Conservation (phyloP, 2,797 vertebrate species). For the Novumbra hubbsi region DNA sequence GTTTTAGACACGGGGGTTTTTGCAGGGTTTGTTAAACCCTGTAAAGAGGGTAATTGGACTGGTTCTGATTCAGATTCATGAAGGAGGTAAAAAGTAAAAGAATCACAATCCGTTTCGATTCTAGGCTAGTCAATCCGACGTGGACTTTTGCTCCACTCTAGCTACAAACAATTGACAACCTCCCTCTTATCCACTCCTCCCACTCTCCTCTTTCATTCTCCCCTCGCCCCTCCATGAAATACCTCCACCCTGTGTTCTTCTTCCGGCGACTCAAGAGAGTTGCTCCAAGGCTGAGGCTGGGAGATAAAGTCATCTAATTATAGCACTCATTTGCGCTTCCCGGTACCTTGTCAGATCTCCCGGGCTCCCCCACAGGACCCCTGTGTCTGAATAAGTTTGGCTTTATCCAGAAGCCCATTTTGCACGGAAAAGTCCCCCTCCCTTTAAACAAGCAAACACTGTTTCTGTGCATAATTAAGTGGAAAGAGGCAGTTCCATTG, state of each 20-base stretch:
- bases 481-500: constrained; percentile 26
- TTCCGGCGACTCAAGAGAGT: background rate
- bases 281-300: constrained; percentile 22
- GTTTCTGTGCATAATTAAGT: constrained; percentile 27
- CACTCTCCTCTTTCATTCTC: background rate
- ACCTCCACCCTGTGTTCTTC: background rate
- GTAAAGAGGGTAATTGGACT: background rate
- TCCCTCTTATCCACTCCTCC: background rate
- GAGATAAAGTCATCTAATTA: constrained; percentile 55
- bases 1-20: background rate
- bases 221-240: background rate
- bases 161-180: background rate
- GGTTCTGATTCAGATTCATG: background rate
- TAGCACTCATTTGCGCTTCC: constrained; percentile 39
- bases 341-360: constrained; percentile 40
- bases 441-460: background rate
- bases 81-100: background rate
- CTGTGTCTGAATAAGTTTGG: constrained; percentile 29
- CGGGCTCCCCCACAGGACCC: constrained; percentile 31
- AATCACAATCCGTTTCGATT: background rate
- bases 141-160: background rate
- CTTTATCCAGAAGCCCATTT: constrained; percentile 13
- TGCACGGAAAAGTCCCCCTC: constrained; percentile 7
- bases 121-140: background rate
- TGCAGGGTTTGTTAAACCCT: background rate